Conservation (phyloP, 2,888 invertebrate genomes). For the Leptinotarsa juncta region DNA sequence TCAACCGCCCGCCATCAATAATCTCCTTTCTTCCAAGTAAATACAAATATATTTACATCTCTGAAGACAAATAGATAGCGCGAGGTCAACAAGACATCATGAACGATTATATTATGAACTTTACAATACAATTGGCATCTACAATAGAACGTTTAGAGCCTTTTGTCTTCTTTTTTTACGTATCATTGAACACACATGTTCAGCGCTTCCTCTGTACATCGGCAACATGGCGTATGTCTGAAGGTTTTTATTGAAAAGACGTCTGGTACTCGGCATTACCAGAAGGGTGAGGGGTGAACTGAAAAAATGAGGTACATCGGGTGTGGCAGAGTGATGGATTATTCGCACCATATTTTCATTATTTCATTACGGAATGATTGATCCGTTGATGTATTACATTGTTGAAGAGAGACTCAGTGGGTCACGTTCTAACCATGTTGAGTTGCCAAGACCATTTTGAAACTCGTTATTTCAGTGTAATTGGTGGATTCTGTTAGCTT, state of each 20-base stretch:
- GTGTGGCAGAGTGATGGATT: not conserved
- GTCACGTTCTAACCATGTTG: too few species aligned
- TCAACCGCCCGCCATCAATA: not conserved
- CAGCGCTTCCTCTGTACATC: constrained; percentile 6
- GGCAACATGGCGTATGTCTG: constrained; percentile 10
- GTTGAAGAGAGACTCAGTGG: not conserved
- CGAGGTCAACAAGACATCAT: constrained; percentile 24
- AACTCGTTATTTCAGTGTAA: too few species aligned
- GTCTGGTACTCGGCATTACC: not conserved
- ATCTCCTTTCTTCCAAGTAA: constrained; percentile 1
- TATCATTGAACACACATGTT: constrained; percentile 1
- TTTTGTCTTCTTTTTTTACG: not conserved
- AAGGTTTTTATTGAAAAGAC: not conserved
- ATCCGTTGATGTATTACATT: not conserved
- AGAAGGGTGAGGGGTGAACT: constrained; percentile 10
- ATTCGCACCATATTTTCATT: not conserved
- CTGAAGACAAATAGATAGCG: constrained; percentile 19
- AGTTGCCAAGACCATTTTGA: too few species aligned
- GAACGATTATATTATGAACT: constrained; percentile 18
- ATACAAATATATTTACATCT: constrained; percentile 26
- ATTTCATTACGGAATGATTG: not conserved
- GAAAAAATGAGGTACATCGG: not conserved
- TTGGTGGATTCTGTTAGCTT: too few species aligned
- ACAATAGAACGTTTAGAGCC: not conserved
- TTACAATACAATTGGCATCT: not conserved